Conservation (phyloP, 2,888 invertebrate species). For the Dryomyza anilis region DNA sequence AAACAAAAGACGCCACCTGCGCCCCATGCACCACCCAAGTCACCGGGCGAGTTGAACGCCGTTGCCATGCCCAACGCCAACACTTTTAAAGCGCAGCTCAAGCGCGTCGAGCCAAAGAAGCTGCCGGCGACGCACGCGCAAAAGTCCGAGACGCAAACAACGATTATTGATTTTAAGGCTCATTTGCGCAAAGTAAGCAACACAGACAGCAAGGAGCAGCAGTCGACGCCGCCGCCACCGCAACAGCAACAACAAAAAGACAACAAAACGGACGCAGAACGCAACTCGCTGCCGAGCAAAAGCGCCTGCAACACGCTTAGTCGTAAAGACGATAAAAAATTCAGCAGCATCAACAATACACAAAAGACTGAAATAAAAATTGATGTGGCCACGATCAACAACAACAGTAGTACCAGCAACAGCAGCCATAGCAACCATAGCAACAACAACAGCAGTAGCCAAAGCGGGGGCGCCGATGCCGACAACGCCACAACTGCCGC, state of each 20-base stretch:
- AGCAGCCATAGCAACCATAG: slow-evolving; percentile 36
- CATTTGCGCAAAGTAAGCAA: slow-evolving; percentile 81
- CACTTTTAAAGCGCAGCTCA: slow-evolving; percentile 72
- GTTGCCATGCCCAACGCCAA: slow-evolving; percentile 62
- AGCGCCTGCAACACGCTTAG: slow-evolving; percentile 33
- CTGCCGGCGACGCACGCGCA: slow-evolving; percentile 61
- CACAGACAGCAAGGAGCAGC: slow-evolving; percentile 41
- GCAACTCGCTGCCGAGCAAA: slow-evolving; percentile 32
- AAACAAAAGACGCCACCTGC: slow-evolving; percentile 48
- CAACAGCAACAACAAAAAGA: slow-evolving; percentile 42
- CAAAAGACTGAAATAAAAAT: slow-evolving; percentile 63
- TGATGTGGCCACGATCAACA: slow-evolving; percentile 45
- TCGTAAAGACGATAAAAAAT: slow-evolving; percentile 40
- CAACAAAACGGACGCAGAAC: slow-evolving; percentile 29
- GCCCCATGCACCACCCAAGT: slow-evolving; percentile 36
- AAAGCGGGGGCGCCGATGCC: slow-evolving; percentile 29
- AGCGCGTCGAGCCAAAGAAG: slow-evolving; percentile 75
- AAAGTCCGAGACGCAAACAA: slow-evolving; percentile 63
- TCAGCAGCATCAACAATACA: slow-evolving; percentile 39
- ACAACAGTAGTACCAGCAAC: slow-evolving; percentile 51
- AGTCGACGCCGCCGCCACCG: slow-evolving; percentile 35
- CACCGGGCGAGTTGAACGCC: slow-evolving; percentile 40
- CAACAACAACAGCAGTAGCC: slow-evolving; percentile 33
- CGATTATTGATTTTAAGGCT: slow-evolving; percentile 84
- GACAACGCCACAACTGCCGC: slow-evolving; percentile 22